A percentile compares a stretch with the other conserved stretches of the same genome.
Conservation (phyloP, 2,888 invertebrate genomes). For the Linnaemya tessellans region DNA sequence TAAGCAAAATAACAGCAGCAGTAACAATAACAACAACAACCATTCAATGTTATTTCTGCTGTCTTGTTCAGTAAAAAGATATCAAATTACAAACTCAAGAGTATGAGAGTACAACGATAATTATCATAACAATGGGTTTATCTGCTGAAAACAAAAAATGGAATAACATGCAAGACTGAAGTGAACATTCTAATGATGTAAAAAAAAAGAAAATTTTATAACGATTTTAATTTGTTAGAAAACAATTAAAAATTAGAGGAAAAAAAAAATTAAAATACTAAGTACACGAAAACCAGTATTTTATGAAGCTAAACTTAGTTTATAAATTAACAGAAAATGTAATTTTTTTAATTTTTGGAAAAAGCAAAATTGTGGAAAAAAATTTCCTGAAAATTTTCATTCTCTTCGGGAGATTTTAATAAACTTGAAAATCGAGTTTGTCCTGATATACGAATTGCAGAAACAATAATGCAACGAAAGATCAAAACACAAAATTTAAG, state of each 20-base stretch:
- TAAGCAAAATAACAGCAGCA: slow-evolving; percentile 31
- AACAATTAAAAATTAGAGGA: slow-evolving; percentile 6
- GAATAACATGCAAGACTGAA: slow-evolving; percentile 32
- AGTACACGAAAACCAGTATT: neutral
- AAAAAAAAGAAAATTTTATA: slow-evolving; percentile 41
- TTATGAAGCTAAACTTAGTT: neutral
- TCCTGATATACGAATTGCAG: too few relatives aligned
- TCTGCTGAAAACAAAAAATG: slow-evolving; percentile 14
- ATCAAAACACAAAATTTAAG: too few relatives aligned
- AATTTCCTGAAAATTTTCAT: neutral
- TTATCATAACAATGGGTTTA: slow-evolving; percentile 71
- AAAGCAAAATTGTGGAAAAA: too few relatives aligned
- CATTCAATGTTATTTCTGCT: slow-evolving; percentile 67
- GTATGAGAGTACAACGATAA: slow-evolving; percentile 66
- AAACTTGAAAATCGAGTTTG: too few relatives aligned
- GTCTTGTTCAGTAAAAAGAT: slow-evolving; percentile 64
- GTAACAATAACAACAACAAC: slow-evolving; percentile 22
- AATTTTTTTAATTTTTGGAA: neutral
- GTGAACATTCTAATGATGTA: slow-evolving; percentile 64
- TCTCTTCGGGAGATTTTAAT: too few relatives aligned
- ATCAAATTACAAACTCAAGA: slow-evolving; percentile 60
- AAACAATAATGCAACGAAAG: too few relatives aligned
- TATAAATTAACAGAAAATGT: neutral
- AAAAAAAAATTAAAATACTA: neutral
- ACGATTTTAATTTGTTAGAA: slow-evolving; percentile 20